Percentiles rank a stretch among this genome's conserved stretches.
Conservation (phyloP, 2,888 invertebrate genomes). For the Diloba caeruleocephala region DNA sequence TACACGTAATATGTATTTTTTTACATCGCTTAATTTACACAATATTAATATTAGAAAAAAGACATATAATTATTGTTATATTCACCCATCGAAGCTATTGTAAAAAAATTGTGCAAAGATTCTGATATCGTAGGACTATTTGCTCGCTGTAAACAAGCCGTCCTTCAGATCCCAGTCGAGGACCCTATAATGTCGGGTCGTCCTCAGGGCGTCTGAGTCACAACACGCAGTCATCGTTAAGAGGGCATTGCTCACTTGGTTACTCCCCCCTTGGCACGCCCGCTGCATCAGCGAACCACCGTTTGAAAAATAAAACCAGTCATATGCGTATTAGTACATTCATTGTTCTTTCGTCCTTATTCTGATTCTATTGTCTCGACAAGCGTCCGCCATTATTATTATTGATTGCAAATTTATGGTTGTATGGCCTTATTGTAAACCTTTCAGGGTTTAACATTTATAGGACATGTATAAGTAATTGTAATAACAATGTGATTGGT, state of each 20-base stretch:
- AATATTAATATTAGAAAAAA: no score
- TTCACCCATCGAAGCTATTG: conserved; percentile 36
- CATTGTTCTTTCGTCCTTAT: conserved; percentile 84
- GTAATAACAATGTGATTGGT: conserved; percentile 39
- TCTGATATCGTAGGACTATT: conserved; percentile 69
- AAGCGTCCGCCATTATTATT: conserved; percentile 72
- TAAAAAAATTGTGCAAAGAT: conserved; percentile 53
- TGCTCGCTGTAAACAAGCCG: conserved; percentile 76
- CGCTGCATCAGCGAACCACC: conserved; percentile 72
- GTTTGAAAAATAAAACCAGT: conserved; percentile 74
- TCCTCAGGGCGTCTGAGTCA: conserved; percentile 87
- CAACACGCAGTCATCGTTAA: conserved; percentile 83
- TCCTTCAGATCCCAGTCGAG: conserved; percentile 86
- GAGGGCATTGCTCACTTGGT: conserved; percentile 87
- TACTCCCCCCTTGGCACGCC: conserved; percentile 76
- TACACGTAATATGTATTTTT: conserved; percentile 6
- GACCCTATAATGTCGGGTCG: conserved; percentile 86
- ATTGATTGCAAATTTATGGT: conserved; percentile 82
- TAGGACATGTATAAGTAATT: conserved; percentile 49
- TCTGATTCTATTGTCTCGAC: conserved; percentile 79
- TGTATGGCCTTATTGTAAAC: conserved; percentile 73
- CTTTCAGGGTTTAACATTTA: conserved; percentile 66
- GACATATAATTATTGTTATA: conserved; percentile 33
- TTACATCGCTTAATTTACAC: conserved; percentile 13
- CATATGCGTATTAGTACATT: conserved; percentile 74